phyloP scores from a whole-genome alignment of 2,113 vertebrate species.

The Rhizomys pruinosus region DNA sequence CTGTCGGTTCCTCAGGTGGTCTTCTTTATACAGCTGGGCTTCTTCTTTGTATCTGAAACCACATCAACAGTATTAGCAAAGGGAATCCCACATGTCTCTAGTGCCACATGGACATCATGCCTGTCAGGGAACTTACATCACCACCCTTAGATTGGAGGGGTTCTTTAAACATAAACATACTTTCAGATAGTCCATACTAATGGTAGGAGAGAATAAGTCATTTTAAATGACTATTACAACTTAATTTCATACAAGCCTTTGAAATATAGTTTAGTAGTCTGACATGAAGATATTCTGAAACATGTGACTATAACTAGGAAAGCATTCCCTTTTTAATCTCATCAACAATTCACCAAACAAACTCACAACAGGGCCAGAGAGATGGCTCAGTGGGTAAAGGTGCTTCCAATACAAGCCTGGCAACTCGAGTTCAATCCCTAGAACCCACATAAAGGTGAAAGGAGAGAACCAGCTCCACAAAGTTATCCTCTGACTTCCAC shows the following conservation, averaged over 20 bases:
- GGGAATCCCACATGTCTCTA: neutral
- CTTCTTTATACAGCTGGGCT: constrained; percentile 93
- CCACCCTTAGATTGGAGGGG: neutral
- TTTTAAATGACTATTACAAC: neutral
- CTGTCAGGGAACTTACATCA: fast-evolving
- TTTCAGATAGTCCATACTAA: neutral
- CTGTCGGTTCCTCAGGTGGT: constrained; percentile 94
- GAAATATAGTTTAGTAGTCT: neutral
- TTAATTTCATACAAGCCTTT: neutral
- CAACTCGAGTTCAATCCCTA: neutral
- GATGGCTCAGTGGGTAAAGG: neutral
- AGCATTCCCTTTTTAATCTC: neutral
- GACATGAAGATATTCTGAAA: neutral
- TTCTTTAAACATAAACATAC: neutral
- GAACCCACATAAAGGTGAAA: neutral
- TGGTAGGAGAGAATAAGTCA: neutral
- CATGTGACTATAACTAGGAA: neutral
- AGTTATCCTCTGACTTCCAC: neutral
- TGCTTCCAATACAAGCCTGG: too few species aligned
- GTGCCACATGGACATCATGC: fast-evolving
- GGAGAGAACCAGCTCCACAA: neutral
- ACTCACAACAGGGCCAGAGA: too few species aligned
- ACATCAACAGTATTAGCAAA: neutral
- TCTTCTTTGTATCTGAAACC: constrained; percentile 93
- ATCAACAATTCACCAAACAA: neutral